A percentile compares a stretch with the other conserved stretches of the same genome.
phyloP scores from a whole-genome alignment of 2,888 invertebrate species.

The Kryphioiulus occultus region DNA sequence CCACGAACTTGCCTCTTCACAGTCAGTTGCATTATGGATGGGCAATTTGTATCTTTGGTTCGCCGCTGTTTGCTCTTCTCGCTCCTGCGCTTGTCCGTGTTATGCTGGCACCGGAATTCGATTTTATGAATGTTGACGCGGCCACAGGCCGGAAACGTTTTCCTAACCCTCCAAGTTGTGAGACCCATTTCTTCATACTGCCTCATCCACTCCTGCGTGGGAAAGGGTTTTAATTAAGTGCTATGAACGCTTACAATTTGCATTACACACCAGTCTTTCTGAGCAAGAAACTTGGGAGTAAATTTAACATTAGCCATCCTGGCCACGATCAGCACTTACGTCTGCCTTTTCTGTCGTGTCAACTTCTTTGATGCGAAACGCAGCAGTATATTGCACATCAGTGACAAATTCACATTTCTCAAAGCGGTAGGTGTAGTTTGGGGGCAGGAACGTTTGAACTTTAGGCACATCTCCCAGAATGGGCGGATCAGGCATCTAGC shows the following conservation, averaged over 20 bases:
- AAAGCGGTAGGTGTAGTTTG: not conserved
- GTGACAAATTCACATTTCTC: not conserved
- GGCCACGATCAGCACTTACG: not conserved
- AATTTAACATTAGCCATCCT: too few relatives aligned
- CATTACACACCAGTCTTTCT: too few relatives aligned
- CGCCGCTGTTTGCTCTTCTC: not conserved
- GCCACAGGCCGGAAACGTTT: not conserved
- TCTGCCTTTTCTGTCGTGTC: not conserved
- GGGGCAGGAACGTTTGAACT: not conserved
- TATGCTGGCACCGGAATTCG: not conserved
- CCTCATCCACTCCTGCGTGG: not conserved
- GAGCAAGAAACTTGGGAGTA: too few relatives aligned
- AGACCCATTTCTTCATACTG: not conserved
- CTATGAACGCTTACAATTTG: not conserved
- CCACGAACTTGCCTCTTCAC: not conserved
- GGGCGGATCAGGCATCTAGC: not conserved
- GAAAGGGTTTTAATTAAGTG: not conserved
- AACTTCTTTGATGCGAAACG: not conserved
- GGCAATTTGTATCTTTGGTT: not conserved
- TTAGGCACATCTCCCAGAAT: not conserved
- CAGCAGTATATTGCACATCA: not conserved
- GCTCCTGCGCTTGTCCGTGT: not conserved
- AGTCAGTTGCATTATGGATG: conserved; percentile 8
- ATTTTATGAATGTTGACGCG: not conserved
- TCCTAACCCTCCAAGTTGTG: not conserved